These are phyloP conservation scores for Lucilia sericata DNA, from an alignment of 1,140 invertebrate genomes.

Conservation along the genomic window DNA sequence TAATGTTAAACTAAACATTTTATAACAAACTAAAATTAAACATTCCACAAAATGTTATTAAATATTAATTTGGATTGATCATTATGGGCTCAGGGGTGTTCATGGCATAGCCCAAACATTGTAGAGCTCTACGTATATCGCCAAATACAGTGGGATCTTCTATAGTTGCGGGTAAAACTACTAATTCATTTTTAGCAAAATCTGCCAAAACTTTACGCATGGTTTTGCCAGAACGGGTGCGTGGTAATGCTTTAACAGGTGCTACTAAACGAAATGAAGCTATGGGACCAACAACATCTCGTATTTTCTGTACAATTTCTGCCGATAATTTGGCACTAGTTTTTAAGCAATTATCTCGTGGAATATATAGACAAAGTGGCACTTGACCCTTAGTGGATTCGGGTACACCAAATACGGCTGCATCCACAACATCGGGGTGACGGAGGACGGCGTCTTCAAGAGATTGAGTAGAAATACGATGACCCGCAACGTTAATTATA, in stretches of 20 bases:
- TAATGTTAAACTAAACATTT: too few relatives aligned
- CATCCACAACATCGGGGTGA: constrained; percentile 85
- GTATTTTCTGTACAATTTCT: constrained; percentile 79
- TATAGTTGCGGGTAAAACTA: constrained; percentile 87
- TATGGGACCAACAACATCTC: constrained; percentile 88
- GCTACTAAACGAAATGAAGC: constrained; percentile 85
- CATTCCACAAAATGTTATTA: too few relatives aligned
- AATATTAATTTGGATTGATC: constrained; percentile 47
- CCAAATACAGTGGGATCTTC: constrained; percentile 87
- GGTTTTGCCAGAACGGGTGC: constrained; percentile 84
- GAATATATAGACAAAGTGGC: constrained; percentile 87
- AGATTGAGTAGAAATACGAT: constrained; percentile 87
- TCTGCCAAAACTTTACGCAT: constrained; percentile 87
- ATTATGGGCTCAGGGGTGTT: constrained; percentile 75
- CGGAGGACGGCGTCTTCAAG: constrained; percentile 89
- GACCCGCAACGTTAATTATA: constrained; percentile 96
- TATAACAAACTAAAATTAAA: too few relatives aligned
- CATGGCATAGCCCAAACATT: constrained; percentile 81
- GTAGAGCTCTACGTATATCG: constrained; percentile 76
- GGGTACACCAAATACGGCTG: constrained; percentile 88
- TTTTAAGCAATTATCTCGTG: constrained; percentile 71
- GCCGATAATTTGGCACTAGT: constrained; percentile 73
- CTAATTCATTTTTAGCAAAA: constrained; percentile 81
- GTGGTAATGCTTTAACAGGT: constrained; percentile 82
- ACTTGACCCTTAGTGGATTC: constrained; percentile 91